Conservation (phyloP, 2,888 invertebrate genomes). For the Lordiphosa fenestrarum region DNA sequence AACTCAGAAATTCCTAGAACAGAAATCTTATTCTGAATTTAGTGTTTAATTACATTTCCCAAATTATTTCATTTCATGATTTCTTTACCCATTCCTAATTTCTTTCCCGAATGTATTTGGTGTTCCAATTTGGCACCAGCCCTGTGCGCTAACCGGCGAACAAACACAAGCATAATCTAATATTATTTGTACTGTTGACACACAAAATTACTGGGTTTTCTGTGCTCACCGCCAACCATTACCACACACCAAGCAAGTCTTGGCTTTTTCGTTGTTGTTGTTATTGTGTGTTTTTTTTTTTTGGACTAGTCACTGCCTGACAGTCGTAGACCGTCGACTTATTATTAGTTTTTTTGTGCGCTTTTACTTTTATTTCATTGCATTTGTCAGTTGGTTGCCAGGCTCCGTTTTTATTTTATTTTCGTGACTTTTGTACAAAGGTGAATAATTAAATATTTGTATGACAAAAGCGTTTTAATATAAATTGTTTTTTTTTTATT, state of each 20-base stretch:
- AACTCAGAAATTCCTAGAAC: too few species aligned
- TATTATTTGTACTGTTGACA: constrained; percentile 33
- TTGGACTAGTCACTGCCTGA: constrained; percentile 10
- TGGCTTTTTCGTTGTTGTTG: constrained; percentile 1
- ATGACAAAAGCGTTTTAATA: constrained; percentile 40
- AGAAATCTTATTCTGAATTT: too few species aligned
- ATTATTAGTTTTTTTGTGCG: constrained; percentile 25
- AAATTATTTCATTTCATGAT: too few species aligned
- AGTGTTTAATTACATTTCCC: too few species aligned
- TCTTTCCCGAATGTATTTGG: constrained; percentile 6
- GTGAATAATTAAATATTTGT: constrained; percentile 42
- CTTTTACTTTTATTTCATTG: constrained; percentile 18
- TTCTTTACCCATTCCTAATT: background rate
- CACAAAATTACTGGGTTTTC: constrained; percentile 23
- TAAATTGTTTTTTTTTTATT: constrained; percentile 8
- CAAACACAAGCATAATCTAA: constrained; percentile 10
- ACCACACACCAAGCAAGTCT: constrained; percentile 13
- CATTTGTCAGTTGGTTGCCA: constrained; percentile 6
- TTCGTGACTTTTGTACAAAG: constrained; percentile 40
- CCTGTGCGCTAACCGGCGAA: background rate
- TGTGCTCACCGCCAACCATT: constrained; percentile 14
- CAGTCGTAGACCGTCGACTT: background rate
- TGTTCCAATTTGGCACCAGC: constrained; percentile 2
- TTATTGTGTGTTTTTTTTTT: background rate
- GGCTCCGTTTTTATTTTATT: constrained; percentile 3